phyloP scores from a whole-genome alignment of 2,113 vertebrate species.

The Mellivora capensis region DNA sequence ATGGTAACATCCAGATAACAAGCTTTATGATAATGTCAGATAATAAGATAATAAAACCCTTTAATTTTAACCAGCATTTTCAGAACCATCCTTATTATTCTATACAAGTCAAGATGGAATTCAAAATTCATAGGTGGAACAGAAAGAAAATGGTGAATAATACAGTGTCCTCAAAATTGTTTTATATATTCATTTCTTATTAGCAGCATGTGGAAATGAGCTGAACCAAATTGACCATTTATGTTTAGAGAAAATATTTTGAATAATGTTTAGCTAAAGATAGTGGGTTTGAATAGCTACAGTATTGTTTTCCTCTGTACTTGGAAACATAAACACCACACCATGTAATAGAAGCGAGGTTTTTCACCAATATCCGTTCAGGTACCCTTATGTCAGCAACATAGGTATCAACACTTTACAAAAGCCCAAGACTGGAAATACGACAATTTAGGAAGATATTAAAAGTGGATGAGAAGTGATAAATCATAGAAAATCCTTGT shows the following conservation, averaged over 20 bases:
- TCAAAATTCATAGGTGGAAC: slow-evolving; percentile 63
- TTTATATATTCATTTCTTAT: not conserved
- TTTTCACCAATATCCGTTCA: not conserved
- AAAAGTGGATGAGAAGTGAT: not conserved
- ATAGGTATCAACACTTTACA: not conserved
- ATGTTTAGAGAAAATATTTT: not conserved
- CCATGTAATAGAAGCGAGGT: not conserved
- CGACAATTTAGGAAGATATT: not conserved
- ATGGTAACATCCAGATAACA: not conserved
- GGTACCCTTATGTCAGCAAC: not conserved
- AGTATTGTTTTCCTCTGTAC: not conserved
- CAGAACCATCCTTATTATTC: slow-evolving; percentile 66
- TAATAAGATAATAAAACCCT: slow-evolving; percentile 75
- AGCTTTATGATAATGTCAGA: slow-evolving; percentile 74
- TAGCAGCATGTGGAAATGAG: not conserved
- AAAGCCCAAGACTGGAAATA: not conserved
- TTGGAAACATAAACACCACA: not conserved
- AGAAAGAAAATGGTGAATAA: not conserved
- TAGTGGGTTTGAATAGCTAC: not conserved
- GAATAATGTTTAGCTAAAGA: not conserved
- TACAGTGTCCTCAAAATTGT: not conserved
- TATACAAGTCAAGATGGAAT: slow-evolving; percentile 8
- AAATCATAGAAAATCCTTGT: not conserved
- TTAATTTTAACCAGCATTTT: slow-evolving; percentile 66
- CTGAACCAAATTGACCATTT: not conserved